These are phyloP conservation scores for Apamea sordens DNA, from an alignment of 2,888 invertebrate species.

Conservation along the genomic window DNA sequence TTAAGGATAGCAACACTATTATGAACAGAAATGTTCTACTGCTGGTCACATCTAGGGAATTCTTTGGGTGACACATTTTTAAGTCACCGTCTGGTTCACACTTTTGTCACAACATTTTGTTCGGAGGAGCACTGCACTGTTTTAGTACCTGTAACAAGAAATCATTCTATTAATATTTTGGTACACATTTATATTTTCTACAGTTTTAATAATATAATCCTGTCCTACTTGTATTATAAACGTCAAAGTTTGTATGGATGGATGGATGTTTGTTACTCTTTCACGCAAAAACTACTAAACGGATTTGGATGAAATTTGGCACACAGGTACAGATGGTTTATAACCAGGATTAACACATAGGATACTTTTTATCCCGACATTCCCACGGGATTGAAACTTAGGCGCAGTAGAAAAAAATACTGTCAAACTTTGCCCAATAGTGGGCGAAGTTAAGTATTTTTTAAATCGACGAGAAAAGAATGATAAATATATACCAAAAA, in stretches of 20 bases:
- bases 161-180: constrained; percentile 1
- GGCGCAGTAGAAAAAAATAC: not conserved
- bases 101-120: constrained; percentile 82
- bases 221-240: too few relatives aligned
- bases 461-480: not conserved
- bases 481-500: not conserved
- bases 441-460: too few relatives aligned
- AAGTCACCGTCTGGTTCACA: constrained; percentile 55
- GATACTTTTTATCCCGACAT: too few relatives aligned
- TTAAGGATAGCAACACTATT: constrained; percentile 84
- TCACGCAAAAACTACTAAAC: too few relatives aligned
- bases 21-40: constrained; percentile 86
- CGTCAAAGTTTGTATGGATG: too few relatives aligned
- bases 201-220: not conserved
- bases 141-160: constrained; percentile 79
- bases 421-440: not conserved
- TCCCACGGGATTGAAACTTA: too few relatives aligned
- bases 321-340: too few relatives aligned
- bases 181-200: not conserved
- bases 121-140: constrained; percentile 47
- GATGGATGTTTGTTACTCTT: too few relatives aligned
- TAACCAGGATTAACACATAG: too few relatives aligned
- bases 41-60: constrained; percentile 79
- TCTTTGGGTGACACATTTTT: constrained; percentile 85
- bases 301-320: too few relatives aligned